Conservation (phyloP, 1,140 invertebrate species). For the Pseudomyrmex dendroicus region DNA sequence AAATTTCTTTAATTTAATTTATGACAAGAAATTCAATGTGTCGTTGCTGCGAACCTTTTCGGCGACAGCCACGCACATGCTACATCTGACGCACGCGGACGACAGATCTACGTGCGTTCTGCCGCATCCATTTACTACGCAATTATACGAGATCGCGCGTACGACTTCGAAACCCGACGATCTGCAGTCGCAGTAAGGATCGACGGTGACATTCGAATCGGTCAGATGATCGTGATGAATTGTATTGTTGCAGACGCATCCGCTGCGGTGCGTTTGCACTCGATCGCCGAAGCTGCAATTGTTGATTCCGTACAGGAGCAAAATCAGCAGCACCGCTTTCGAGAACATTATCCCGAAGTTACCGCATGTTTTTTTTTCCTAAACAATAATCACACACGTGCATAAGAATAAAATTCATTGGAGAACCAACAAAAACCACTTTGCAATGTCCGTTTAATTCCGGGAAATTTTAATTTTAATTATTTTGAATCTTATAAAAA, state of each 20-base stretch:
- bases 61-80: conserved; percentile 77
- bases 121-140: not conserved
- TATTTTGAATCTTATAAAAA: too few relatives aligned
- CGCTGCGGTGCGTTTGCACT: not conserved
- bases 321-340: conserved; percentile 4
- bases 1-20: too few relatives aligned
- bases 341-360: not conserved
- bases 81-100: conserved; percentile 78
- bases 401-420: too few relatives aligned
- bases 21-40: not conserved
- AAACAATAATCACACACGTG: too few relatives aligned
- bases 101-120: conserved; percentile 69
- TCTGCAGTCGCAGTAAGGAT: conserved; percentile 70
- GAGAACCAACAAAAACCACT: too few relatives aligned
- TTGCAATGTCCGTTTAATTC: too few relatives aligned
- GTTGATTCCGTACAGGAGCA: not conserved
- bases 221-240: not conserved
- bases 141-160: conserved; percentile 73
- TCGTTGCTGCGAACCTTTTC: conserved; percentile 70
- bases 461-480: too few relatives aligned
- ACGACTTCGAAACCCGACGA: conserved; percentile 65
- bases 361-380: not conserved
- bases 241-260: not conserved
- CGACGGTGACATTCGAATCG: conserved; percentile 40
- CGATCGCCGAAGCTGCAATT: conserved; percentile 3